Evolutionary conservation across 2,888 invertebrate genomes (phyloP), one percentile per base, ranked within the genome.

Genomic region (Neoascia interrupta): DNA sequence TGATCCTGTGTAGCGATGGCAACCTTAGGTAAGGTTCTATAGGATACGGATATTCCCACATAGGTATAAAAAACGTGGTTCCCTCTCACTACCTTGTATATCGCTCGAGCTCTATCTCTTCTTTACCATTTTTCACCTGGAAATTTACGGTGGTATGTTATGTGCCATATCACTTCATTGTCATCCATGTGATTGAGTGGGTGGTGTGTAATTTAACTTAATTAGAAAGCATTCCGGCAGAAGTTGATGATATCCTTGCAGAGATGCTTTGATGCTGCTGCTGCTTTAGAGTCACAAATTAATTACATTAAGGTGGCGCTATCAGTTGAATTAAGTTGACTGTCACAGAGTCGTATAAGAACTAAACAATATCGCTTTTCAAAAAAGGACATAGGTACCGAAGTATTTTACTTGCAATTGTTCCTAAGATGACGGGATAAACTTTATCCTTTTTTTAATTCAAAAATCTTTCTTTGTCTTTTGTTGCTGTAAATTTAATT

Each of bases 241-340:
- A 74, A 69, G 28, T 68, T 54, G 23, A 28, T 19, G 53, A 73
- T 58, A 15, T 15, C 31, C 28, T 19, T 3, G 13, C 31, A 11
- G 3, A 37, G 11, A 18, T 11, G 34, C 15, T 28, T 16, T 31
- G 43, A 31, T 28, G 56, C 1, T 13, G 15, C 3, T 21, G 1
- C 36, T 11, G 18, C 31, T 51, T 15, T 26, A 39, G 16, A 53
- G 39, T 73, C 51, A 34, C 49, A 21, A 43, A 64, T 58, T 76
- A 76, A 72, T 76, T 76, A 66, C 64, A 72, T 70, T 60, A 76
- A 60, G 41, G 34, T 23, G 70, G 66, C 72, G 70, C 16, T 76
- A 76, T 76, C 60, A 60, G 70, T 41, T 45, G 47, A 51, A 54
- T 76, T 53, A 51, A 51, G 64, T 64, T 37, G 31, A 31, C 45